A percentile compares a stretch with the other conserved stretches of the same genome.
These are phyloP conservation scores for Tyria jacobaeae DNA, from an alignment of 2,888 invertebrate genomes.

Conservation along the genomic window DNA sequence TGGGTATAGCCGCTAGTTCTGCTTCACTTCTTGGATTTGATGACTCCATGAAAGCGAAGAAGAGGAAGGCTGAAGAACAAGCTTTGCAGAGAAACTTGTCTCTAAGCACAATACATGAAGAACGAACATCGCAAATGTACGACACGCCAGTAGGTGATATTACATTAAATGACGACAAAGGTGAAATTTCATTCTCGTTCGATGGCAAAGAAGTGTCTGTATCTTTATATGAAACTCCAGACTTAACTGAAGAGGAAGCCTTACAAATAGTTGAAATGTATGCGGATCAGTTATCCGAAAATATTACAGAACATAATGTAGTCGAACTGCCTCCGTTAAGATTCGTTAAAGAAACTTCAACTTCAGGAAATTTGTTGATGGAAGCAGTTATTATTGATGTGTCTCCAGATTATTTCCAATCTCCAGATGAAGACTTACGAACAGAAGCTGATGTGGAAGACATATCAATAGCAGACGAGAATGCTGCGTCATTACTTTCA, in stretches of 20 bases:
- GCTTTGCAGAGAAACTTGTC: constrained; percentile 92
- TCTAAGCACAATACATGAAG: constrained; percentile 96
- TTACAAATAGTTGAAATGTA: constrained; percentile 97
- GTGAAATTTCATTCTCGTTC: constrained; percentile 95
- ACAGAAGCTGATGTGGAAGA: constrained; percentile 96
- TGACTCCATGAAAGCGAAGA: constrained; percentile 88
- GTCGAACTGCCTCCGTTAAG: constrained; percentile 95
- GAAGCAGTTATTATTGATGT: constrained; percentile 97
- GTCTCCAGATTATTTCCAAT: constrained; percentile 92
- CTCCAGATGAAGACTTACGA: constrained; percentile 92
- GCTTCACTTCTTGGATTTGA: constrained; percentile 95
- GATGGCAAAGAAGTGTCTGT: constrained; percentile 97
- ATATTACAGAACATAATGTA: constrained; percentile 93
- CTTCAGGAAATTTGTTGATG: constrained; percentile 94
- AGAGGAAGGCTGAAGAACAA: constrained; percentile 83
- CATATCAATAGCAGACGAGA: constrained; percentile 93
- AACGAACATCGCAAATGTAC: constrained; percentile 95
- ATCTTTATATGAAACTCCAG: constrained; percentile 96
- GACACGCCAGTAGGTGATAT: constrained; percentile 93
- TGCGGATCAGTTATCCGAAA: constrained; percentile 96
- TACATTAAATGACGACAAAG: constrained; percentile 91
- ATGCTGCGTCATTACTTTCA: constrained; percentile 63
- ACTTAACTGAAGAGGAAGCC: constrained; percentile 96
- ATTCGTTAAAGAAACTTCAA: constrained; percentile 96
- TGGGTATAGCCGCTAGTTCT: constrained; percentile 95